phyloP scores from a whole-genome alignment of 2,797 vertebrate genomes.

The Periparus ater region DNA sequence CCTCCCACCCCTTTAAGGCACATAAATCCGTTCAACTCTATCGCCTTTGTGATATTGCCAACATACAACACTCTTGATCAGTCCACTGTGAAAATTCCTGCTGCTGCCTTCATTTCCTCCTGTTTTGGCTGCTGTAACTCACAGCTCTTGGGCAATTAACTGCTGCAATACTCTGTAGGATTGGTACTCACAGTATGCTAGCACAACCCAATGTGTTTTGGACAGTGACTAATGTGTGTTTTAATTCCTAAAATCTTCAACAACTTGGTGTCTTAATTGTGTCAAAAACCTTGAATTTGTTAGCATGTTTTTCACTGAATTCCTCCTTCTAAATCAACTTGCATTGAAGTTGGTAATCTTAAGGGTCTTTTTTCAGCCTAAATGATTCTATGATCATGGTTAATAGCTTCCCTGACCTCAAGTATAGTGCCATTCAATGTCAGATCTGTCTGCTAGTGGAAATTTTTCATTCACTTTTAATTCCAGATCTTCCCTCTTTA shows the following conservation, averaged over 20 bases:
- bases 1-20: neutral
- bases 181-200: neutral
- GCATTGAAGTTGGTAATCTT: neutral
- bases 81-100: constrained; percentile 26
- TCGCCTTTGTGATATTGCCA: neutral
- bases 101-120: constrained; percentile 43
- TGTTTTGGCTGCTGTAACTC: constrained; percentile 19
- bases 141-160: neutral
- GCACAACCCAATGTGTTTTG: rapidly evolving
- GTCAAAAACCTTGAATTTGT: neutral
- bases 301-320: neutral
- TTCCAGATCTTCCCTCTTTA: neutral
- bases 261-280: neutral
- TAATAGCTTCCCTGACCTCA: neutral
- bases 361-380: neutral
- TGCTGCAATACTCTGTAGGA: neutral
- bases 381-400: neutral
- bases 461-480: neutral
- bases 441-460: neutral
- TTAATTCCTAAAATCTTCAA: neutral
- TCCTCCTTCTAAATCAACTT: neutral
- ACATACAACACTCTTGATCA: constrained; percentile 14
- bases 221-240: neutral
- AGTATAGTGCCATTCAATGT: neutral
- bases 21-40: constrained; percentile 24